Conservation (phyloP, 2,113 vertebrate species). For the Telmatochromis sp. region DNA sequence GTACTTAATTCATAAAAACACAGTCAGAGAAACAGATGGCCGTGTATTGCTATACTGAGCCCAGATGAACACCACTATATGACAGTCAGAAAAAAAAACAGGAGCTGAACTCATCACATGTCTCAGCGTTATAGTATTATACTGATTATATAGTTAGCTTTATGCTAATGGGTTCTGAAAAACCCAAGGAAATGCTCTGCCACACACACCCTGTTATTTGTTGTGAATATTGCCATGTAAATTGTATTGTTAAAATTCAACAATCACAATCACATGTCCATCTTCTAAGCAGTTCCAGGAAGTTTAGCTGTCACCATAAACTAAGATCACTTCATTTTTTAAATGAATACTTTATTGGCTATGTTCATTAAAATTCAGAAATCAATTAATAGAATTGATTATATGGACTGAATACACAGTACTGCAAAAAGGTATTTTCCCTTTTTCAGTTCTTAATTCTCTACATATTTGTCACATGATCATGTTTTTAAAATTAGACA, state of each 20-base stretch:
- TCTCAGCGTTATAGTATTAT: neutral
- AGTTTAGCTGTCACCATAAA: neutral
- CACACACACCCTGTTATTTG: conserved; percentile 70
- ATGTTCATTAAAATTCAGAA: neutral
- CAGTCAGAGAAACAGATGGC: neutral
- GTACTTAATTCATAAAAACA: neutral
- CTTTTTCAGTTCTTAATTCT: neutral
- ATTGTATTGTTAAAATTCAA: neutral
- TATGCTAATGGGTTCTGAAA: conserved; percentile 62
- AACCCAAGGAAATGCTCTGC: conserved; percentile 63
- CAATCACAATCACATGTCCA: neutral
- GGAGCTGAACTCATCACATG: neutral
- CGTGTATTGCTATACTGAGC: neutral
- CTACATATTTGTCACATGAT: neutral
- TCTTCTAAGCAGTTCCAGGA: neutral
- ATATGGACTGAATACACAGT: neutral
- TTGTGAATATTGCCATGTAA: neutral
- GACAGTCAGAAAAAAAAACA: neutral
- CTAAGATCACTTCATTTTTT: neutral
- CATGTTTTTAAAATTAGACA: neutral
- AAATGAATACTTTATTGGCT: neutral
- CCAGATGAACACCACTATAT: neutral
- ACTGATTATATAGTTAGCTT: conserved; percentile 30
- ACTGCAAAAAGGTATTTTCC: neutral
- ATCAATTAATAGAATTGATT: neutral